Conservation (phyloP, 2,113 vertebrate species). For the Ammospiza nelsoni region DNA sequence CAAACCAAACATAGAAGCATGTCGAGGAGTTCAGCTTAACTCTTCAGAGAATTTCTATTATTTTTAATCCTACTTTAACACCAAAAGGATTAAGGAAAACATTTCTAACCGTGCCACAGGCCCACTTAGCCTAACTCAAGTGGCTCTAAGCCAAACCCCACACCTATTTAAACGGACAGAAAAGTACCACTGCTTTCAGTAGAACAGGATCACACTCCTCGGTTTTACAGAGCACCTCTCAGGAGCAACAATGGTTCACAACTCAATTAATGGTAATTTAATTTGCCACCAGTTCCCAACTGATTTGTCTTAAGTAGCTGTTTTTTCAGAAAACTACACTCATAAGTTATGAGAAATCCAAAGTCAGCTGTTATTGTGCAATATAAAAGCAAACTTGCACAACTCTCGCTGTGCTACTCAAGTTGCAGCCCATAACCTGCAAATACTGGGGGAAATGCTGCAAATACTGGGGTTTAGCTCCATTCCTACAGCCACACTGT, state of each 20-base stretch:
- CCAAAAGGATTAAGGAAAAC: conserved; percentile 19
- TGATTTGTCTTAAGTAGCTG: not conserved
- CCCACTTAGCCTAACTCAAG: not conserved
- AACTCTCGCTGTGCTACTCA: not conserved
- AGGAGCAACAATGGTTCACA: conserved; percentile 31
- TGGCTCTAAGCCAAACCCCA: conserved; percentile 54
- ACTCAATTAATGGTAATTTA: conserved; percentile 36
- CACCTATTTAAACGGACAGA: conserved; percentile 28
- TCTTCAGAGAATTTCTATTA: conserved; percentile 6
- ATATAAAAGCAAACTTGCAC: not conserved
- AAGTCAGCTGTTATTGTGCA: not conserved
- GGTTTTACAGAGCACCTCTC: conserved; percentile 38
- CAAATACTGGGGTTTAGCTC: not conserved
- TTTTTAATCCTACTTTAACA: conserved; percentile 44
- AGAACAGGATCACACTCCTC: not conserved
- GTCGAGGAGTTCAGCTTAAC: not conserved
- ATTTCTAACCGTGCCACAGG: conserved; percentile 3
- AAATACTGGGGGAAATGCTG: not conserved
- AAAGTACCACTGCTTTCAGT: not conserved
- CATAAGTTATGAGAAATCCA: not conserved
- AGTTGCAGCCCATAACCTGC: not conserved
- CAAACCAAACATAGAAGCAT: not conserved
- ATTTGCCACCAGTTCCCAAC: conserved; percentile 26
- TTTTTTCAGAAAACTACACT: not conserved
- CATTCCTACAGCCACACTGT: rapidly evolving